Evolutionary conservation across 2,888 invertebrate genomes (phyloP).

Genomic region (Euplagia quadripunctaria): DNA sequence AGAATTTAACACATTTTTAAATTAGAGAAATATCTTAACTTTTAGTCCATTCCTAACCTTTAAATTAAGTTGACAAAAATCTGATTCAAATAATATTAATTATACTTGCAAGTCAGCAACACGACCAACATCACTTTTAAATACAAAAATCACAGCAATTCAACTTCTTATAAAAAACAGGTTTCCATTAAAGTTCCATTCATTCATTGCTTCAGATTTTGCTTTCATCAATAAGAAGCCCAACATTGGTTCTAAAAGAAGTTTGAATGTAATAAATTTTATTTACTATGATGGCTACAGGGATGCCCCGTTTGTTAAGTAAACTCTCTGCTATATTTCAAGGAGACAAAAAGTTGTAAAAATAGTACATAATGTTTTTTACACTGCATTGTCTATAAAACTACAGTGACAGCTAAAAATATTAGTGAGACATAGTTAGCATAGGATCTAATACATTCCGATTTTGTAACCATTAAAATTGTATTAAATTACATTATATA

Average conservation of each 20-base stretch:
- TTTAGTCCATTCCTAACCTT: background rate
- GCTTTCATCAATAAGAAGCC: slow-evolving; percentile 39
- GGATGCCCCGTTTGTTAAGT: background rate
- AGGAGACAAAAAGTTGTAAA: background rate
- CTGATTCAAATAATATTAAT: background rate
- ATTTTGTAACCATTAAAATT: no score
- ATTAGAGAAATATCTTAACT: no score
- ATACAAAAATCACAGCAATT: slow-evolving; percentile 12
- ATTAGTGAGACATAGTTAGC: background rate
- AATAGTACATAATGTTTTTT: background rate
- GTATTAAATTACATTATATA: no score
- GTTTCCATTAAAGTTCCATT: slow-evolving; percentile 41
- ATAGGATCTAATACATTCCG: no score
- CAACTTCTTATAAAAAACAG: slow-evolving; percentile 33
- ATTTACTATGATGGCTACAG: background rate
- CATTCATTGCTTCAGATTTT: slow-evolving; percentile 37
- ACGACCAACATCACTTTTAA: background rate
- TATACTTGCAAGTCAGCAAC: background rate
- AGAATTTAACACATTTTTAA: no score
- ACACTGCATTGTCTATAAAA: background rate
- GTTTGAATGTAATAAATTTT: background rate
- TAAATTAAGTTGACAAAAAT: background rate
- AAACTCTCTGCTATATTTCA: background rate
- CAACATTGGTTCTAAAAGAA: slow-evolving; percentile 39
- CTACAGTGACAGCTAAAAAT: background rate